Evolutionary conservation across 2,113 vertebrate species (phyloP), one percentile per base, ranked within the genome.

Genomic region (Pachyramphus minor): DNA sequence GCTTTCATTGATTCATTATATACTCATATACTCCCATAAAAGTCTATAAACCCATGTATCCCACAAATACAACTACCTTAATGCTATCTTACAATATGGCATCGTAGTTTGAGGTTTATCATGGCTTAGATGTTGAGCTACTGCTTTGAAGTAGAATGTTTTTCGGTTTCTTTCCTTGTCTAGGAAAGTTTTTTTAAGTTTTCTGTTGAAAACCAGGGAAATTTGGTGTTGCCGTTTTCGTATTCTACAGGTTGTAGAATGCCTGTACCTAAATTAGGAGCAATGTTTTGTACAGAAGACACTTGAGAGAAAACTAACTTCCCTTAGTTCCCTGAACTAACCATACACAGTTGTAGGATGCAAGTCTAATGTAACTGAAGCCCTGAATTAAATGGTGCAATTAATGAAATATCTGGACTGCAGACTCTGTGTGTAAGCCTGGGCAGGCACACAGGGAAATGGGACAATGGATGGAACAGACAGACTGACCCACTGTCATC

Each of bases 341-440:
- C 19, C 19, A 44, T 3, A 63, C 13, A 4, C 21, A 28, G 44
- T 3, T 47, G 33, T 33, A 79, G 59, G 30, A 82, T 4, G 23
- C 25, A 24, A 2, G 31, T 23, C 33, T 14, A 24, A 14, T 6
- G 3, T 42, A 88, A 63, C 30, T 69, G 63, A 33, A 82, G 14
- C n/a, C 11, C 9, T n/a, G 33, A 81, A 77, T 59, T 30, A 35
- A 44, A 50, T 8, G 37, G 58, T 62, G 69, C 44, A 37, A 42
- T 24, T 66, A 33, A 27, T 13, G 8, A 66, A 23, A 3, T 6
- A 53, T 5, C 4, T 15, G 79, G 30, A 63, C 7, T 4, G 45
- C 24, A 60, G 33, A 33, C 9, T 39, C 3, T 5, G 4, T 10
- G 16, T 0, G 0, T 19, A 47, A 52, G 19, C 18, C 60, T 33